phyloP scores from a whole-genome alignment of 2,888 invertebrate genomes.

The Drosophila mayaguana region DNA sequence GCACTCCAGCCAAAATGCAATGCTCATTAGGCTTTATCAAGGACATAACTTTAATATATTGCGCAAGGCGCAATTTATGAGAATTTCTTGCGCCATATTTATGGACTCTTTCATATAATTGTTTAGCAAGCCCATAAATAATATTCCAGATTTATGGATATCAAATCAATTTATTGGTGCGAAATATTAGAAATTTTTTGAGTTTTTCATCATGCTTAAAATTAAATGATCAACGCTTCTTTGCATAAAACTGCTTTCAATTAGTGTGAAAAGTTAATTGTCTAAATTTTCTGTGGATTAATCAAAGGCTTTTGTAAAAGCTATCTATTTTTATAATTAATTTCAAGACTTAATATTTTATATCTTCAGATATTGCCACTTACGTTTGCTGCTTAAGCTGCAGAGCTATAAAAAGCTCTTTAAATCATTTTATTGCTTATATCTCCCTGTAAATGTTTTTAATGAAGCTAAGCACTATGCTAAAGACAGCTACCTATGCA shows the following conservation, averaged over 20 bases:
- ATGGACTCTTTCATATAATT: background rate
- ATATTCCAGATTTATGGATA: too few relatives aligned
- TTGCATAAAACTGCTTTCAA: background rate
- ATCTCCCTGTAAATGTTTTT: too few relatives aligned
- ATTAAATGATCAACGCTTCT: background rate
- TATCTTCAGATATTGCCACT: too few relatives aligned
- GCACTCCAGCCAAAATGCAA: background rate
- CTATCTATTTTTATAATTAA: too few relatives aligned
- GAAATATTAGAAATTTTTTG: too few relatives aligned
- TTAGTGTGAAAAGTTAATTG: background rate
- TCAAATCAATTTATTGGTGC: too few relatives aligned
- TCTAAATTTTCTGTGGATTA: too few relatives aligned
- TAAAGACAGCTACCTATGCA: background rate
- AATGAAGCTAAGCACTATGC: background rate
- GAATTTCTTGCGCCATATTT: background rate
- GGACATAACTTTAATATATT: slow-evolving; percentile 22
- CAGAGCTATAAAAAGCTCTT: too few relatives aligned
- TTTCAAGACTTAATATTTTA: too few relatives aligned
- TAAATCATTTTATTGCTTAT: too few relatives aligned
- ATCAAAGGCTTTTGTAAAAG: too few relatives aligned
- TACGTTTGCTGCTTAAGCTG: too few relatives aligned
- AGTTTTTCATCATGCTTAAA: background rate
- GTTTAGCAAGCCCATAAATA: background rate
- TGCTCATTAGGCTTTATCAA: slow-evolving; percentile 15
- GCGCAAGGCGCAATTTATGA: background rate